Conservation (phyloP, 2,797 vertebrate species). For the Neosalanx taihuensis region DNA sequence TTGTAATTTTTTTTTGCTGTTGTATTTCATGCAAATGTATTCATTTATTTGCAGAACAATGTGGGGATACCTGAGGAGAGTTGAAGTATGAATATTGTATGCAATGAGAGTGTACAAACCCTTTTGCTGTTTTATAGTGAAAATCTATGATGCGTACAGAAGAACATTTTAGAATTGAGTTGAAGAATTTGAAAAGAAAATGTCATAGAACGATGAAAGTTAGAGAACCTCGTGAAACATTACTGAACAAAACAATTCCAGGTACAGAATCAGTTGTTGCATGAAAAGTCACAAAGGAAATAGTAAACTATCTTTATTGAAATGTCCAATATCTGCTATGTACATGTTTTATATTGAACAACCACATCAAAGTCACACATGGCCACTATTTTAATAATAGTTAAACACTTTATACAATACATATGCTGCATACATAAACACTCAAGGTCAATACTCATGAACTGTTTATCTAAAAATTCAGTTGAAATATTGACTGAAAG, state of each 20-base stretch:
- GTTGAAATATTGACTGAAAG: neutral
- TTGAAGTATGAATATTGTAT: no score
- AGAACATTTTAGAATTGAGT: neutral
- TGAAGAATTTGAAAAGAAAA: neutral
- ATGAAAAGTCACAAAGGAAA: slow-evolving; percentile 78
- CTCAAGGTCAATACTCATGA: slow-evolving; percentile 27
- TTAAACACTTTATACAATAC: slow-evolving; percentile 38
- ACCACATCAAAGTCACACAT: slow-evolving; percentile 60
- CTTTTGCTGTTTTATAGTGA: no score
- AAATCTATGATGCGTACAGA: no score
- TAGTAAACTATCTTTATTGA: slow-evolving; percentile 86
- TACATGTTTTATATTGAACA: slow-evolving; percentile 72
- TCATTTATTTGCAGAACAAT: no score
- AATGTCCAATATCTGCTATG: slow-evolving; percentile 77
- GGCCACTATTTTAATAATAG: slow-evolving; percentile 34
- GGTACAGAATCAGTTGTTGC: slow-evolving; percentile 73
- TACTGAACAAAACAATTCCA: slow-evolving; percentile 64
- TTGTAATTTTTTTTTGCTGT: no score
- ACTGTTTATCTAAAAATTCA: slow-evolving; percentile 24
- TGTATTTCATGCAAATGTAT: no score
- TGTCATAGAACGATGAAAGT: neutral
- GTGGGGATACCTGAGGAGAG: no score
- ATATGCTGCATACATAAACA: slow-evolving; percentile 28
- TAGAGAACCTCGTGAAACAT: neutral
- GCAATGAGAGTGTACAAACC: no score